Base-by-base conservation (phyloP, 2,797 vertebrate species). In the Chrosomus eos region DNA sequence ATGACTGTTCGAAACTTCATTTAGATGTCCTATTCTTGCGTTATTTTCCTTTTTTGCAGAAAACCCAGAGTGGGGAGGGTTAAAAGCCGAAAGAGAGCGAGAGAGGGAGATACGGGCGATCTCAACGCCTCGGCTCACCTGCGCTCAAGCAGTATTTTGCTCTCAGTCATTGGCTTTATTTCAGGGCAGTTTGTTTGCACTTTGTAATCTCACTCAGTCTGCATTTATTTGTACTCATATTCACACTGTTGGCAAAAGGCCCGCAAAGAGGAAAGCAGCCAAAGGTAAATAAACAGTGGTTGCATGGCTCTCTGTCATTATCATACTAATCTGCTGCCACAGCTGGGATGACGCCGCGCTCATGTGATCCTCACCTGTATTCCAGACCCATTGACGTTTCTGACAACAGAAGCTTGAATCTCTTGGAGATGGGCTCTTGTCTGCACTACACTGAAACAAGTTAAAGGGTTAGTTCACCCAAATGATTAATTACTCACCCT, bases 1-100 rank as follows among this genome's bases (percentile, higher is more conserved):
- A 45, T 85, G 74, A 80, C 14, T 73, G 62, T 85, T 33, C 36
- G 66, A 77, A 74, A 51, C 80, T 83, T 82, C 58, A 72, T 85
- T 86, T 73, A 88, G 86, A 74, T 66, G 60, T 77, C 36, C 81
- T 70, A 48, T 84, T 58, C 74, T 87, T 78, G 84, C 71, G 84
- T 73, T 85, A 91, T 90, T 92, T 92, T 77, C 92, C 93, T 94
- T 94, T 95, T 90, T 95, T 95, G 93, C 95, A 96, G 94, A 96
- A 95, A 96, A 95, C 94, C 95, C 94, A 93, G 96, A 89, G 92
- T 92, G 95, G 94, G 94, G 94, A 96, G 93, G 94, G 94, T 94
- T 91, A 95, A 96, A 94, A 96, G 95, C 92, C 94, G 51, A 95
- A 96, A 95, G 96, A 96, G 95, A 96, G 93, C 94, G 92, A 95